These are phyloP conservation scores for Plebejus anna DNA, from an alignment of 2,888 invertebrate species.

Conservation along the genomic window DNA sequence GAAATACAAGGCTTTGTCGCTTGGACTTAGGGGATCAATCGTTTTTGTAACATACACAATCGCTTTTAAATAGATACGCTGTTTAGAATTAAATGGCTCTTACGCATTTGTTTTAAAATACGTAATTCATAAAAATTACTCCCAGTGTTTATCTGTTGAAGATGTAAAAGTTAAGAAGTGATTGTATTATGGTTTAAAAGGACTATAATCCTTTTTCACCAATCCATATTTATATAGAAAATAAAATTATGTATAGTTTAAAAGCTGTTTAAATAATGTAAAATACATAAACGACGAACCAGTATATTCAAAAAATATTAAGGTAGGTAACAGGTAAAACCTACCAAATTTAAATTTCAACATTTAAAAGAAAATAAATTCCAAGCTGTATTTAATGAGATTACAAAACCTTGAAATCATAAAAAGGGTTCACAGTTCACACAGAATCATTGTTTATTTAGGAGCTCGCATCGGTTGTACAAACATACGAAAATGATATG, in stretches of 20 bases:
- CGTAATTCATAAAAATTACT: too few relatives aligned
- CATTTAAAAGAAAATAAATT: constrained; percentile 18
- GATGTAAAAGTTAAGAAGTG: too few relatives aligned
- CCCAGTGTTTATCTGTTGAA: too few relatives aligned
- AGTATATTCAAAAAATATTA: background rate
- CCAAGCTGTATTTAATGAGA: constrained; percentile 21
- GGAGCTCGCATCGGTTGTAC: background rate
- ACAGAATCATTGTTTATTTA: constrained; percentile 29
- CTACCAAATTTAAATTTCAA: background rate
- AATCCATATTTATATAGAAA: too few relatives aligned
- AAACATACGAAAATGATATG: constrained; percentile 34
- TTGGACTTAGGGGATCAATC: constrained; percentile 32
- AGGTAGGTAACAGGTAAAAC: background rate
- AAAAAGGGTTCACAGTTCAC: constrained; percentile 13
- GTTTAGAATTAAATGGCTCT: background rate
- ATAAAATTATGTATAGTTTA: too few relatives aligned
- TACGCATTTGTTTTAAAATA: background rate
- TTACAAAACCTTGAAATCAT: background rate
- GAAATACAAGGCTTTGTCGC: constrained; percentile 37
- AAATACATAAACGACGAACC: background rate
- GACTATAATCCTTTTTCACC: too few relatives aligned
- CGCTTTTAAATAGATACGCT: constrained; percentile 29
- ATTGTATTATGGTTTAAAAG: too few relatives aligned
- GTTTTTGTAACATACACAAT: constrained; percentile 29
- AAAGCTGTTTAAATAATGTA: too few relatives aligned